Evolutionary conservation across 2,888 invertebrate genomes (phyloP), one percentile per base, ranked within the genome.

Genomic region (Girardia tigrina): DNA sequence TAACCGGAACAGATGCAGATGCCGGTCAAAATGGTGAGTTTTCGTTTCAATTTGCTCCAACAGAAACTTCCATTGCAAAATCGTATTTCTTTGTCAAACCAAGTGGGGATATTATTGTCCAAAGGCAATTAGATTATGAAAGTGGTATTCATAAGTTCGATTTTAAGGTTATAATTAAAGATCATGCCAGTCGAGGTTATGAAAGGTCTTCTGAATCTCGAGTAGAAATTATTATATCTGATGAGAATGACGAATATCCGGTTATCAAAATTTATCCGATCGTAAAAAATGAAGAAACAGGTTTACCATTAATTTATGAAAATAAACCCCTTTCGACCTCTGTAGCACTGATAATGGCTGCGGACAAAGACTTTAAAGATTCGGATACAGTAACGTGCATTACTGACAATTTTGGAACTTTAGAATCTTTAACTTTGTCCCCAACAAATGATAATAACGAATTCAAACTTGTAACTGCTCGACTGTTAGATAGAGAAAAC

Each of bases 171-270:
- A 71, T 71, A 4, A 36, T 72, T 4, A 28, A 27, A 27, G 73
- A 72, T 29, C 29, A 72, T 26, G 73, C 73, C 16, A 23, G 26
- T 28, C 29, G 20, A 20, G 73, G 29, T 26, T 72, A 72, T 36
- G 73, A 29, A 26, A 6, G 28, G 4, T 72, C 73, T n/a, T 29
- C 29, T 20, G 73, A 72, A 29, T 28, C 73, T 1, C 6, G 28
- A 8, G 73, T 72, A 1, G 29, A 72, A 26, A 29, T 72, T 36
- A 16, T 36, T 8, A 29, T 72, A 8, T 29, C 29, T 26, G 73
- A 72, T n/a, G 73, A 72, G 23, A 72, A 72, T 26, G 73, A 72
- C 26, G 73, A 72, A 29, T 29, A 29, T 26, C 73, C 73, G 26
- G n/a, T 23, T 20, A 29, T 29, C 6, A 29, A 29, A 26, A 8